Conservation (phyloP, 2,797 vertebrate species). For the Tokudaia muenninki region DNA sequence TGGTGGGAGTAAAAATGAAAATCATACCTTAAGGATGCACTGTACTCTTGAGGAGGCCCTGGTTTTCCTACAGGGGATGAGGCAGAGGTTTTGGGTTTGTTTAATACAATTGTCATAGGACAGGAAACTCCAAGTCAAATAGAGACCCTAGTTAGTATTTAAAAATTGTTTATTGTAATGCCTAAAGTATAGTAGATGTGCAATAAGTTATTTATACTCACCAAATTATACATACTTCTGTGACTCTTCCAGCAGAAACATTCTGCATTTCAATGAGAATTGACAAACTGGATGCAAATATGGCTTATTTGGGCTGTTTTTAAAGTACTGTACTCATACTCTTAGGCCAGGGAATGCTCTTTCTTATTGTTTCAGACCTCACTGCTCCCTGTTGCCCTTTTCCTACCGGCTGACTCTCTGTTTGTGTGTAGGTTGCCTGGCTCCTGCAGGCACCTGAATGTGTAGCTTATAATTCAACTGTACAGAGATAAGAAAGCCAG, state of each 20-base stretch:
- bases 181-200: not conserved
- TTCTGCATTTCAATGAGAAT: not conserved
- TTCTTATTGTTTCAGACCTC: not conserved
- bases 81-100: not conserved
- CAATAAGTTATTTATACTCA: not conserved
- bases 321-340: not conserved
- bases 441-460: not conserved
- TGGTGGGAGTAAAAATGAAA: not conserved
- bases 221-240: not conserved
- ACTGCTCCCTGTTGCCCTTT: not conserved
- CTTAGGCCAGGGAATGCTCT: not conserved
- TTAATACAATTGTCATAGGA: not conserved
- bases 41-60: not conserved
- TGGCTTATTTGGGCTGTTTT: not conserved
- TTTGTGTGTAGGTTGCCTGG: not conserved
- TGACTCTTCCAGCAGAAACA: not conserved
- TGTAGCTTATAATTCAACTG: not conserved
- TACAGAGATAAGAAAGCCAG: not conserved
- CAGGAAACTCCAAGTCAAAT: not conserved
- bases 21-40: not conserved
- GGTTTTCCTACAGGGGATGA: not conserved
- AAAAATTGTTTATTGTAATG: not conserved
- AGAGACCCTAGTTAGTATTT: not conserved
- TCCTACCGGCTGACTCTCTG: not conserved
- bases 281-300: not conserved